Conservation (phyloP, 2,113 vertebrate species). For the Henicopernis longicauda region DNA sequence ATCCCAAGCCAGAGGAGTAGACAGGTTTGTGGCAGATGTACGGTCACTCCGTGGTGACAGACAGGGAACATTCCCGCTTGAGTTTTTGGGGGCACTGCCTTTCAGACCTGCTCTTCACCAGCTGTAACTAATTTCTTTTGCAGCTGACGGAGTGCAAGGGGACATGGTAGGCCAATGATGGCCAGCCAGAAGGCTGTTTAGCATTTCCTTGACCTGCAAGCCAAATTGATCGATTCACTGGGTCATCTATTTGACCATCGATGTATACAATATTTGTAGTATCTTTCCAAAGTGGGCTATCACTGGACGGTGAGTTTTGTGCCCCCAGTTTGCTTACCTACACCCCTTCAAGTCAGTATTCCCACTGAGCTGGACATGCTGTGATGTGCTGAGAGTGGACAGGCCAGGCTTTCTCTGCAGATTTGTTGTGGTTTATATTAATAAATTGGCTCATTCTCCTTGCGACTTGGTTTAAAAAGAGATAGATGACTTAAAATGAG, state of each 20-base stretch:
- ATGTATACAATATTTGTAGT: background rate
- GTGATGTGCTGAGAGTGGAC: background rate
- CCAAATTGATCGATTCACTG: background rate
- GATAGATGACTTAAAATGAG: slow-evolving; percentile 8
- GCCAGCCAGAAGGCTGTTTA: background rate
- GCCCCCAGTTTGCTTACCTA: background rate
- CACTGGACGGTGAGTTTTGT: background rate
- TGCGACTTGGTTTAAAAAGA: slow-evolving; percentile 9
- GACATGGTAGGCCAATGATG: rapidly evolving
- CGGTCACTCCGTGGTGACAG: background rate
- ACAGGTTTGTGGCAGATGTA: background rate
- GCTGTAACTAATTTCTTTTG: background rate
- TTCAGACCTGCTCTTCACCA: background rate
- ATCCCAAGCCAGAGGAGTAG: background rate
- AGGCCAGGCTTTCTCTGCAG: background rate
- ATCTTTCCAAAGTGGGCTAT: background rate
- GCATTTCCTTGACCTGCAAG: background rate
- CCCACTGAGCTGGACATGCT: background rate
- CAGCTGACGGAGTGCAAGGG: background rate
- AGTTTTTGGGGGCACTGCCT: background rate
- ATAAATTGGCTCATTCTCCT: background rate
- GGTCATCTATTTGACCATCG: background rate
- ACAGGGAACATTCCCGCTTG: background rate
- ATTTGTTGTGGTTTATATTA: background rate
- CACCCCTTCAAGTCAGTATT: background rate